Base-by-base conservation (phyloP, 30 jellyfish, hydroid and myxozoan species). In the Cassiopea andromeda region DNA sequence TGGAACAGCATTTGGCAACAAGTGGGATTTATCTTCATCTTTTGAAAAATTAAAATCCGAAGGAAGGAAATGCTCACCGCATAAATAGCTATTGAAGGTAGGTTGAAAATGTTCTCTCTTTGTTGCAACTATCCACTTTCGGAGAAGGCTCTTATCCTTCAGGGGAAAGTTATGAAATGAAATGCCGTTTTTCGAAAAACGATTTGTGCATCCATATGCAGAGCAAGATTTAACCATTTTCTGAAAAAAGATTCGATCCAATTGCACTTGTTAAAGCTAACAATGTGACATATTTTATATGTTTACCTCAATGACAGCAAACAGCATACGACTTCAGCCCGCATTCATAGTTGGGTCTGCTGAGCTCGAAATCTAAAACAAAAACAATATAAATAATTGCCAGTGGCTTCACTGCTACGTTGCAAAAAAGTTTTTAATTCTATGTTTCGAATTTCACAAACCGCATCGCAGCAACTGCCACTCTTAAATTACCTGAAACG, bases 141-240 rank as follows among this genome's bases (percentile, higher is more conserved):
- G 46, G 49, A 86, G 75, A 7, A 86, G 87, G 18, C 70, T 68
- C 43, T 47, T 19, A 45, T 84, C 50, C 69, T 69, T n/a, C 19
- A 84, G 57, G 27, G 92, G 89, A 84, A 70, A 84, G 17, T 45
- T 69, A 54, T 84, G 92, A 27, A 84, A 84, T 44, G 60, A 54
- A 84, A 44, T 19, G 0, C 45, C 46, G 44, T 73, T 81, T 74
- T 85, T 85, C 9, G 72, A 44, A 85, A 27, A 19, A 27, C 94
- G 90, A 44, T 85, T 85, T 73, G 83, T 48, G 44, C 90, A 85
- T 8, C 81, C 92, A 48, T 85, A 85, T 15, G 90, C 92, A 6
- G 74, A 73, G 84, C 93, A 85, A 75, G 93, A 17, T 44, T 73
- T 10, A 73, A 73, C 82, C 82, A 73, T 73, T 68, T 68, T 68